A percentile compares a stretch with the other conserved stretches of the same genome.
Evolutionary conservation across 2,888 invertebrate species (phyloP).

Genomic region (Meta bourneti): DNA sequence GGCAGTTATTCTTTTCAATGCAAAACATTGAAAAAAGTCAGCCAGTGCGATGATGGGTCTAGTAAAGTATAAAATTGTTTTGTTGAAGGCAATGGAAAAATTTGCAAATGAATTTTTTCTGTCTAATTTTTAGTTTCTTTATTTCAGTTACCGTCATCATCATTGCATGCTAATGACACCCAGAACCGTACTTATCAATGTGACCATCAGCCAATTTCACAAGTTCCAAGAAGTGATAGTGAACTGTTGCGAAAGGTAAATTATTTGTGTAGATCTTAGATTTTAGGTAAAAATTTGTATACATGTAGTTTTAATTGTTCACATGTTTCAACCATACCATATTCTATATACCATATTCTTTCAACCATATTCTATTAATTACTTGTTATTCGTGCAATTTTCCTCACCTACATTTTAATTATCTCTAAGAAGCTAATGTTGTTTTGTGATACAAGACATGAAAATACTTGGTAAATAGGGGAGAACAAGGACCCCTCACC

Average conservation of each 20-base stretch:
- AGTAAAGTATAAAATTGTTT: too few species aligned
- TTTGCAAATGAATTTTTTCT: too few species aligned
- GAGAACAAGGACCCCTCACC: too few species aligned
- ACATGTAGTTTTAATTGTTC: background rate
- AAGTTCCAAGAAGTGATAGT: slow-evolving; percentile 47
- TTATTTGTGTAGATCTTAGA: too few species aligned
- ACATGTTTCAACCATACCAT: background rate
- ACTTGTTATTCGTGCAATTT: background rate
- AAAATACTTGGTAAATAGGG: too few species aligned
- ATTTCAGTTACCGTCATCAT: slow-evolving; percentile 39
- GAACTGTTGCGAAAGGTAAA: slow-evolving; percentile 46
- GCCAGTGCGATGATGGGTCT: too few species aligned
- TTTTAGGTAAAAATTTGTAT: too few species aligned
- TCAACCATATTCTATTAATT: background rate
- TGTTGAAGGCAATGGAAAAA: too few species aligned
- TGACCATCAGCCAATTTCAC: slow-evolving; percentile 6
- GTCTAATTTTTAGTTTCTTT: background rate
- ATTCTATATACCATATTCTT: too few species aligned
- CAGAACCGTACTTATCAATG: background rate
- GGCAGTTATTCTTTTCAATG: too few species aligned
- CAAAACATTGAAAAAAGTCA: too few species aligned
- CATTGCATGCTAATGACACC: slow-evolving; percentile 6
- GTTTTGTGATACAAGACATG: background rate
- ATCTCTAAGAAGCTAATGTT: background rate
- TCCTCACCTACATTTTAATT: background rate